Evolutionary conservation across 2,888 invertebrate genomes (phyloP), one percentile per base, ranked within the genome.

Genomic region (Dromius quadrimaculatus): DNA sequence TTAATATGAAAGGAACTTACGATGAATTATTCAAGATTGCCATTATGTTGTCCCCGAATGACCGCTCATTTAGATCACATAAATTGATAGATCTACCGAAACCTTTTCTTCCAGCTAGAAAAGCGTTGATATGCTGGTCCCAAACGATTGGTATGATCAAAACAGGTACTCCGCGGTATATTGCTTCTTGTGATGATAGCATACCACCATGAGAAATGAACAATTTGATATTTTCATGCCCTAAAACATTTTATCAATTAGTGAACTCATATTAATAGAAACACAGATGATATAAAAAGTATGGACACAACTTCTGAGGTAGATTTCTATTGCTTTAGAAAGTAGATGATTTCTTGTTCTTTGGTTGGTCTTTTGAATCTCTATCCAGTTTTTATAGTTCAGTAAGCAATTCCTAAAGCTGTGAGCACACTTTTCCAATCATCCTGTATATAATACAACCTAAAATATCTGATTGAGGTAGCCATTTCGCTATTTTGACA

Each of bases 151-250:
- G 70, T n/a, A 70, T 23, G 13, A 70, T 62, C 8, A 70, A 50
- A 11, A 62, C 47, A 0, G 70, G 70, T 2, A 70, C 70, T 34
- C 62, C 70, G 22, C 38, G 36, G 13, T 50, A 62, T 6, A 47
- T 19, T 17, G 70, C 61, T 62, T 70, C 70, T 50, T 62, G 61
- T 38, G 36, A 47, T 9, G 70, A 70, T 17, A 70, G 13, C 62
- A 70, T 70, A 4, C 70, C 70, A 1, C 70, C 70, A 62, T 70
- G 70, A 17, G 45, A 11, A 9, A 70, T 70, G 47, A 62, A 70
- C 17, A 70, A 38, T 62, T 70, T 70, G 1, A 70, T 61, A n/a
- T 70, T 70, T 38, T 23, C 62, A 19, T 70, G 70, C 11, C 28
- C 70, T 70, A 15, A 28, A 69, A 57, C 1, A 57, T 59, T 17